A percentile compares a stretch with the other conserved stretches of the same genome.
Evolutionary conservation across 2,797 vertebrate species (phyloP).

Genomic region (Chlorospingus semifuscus): DNA sequence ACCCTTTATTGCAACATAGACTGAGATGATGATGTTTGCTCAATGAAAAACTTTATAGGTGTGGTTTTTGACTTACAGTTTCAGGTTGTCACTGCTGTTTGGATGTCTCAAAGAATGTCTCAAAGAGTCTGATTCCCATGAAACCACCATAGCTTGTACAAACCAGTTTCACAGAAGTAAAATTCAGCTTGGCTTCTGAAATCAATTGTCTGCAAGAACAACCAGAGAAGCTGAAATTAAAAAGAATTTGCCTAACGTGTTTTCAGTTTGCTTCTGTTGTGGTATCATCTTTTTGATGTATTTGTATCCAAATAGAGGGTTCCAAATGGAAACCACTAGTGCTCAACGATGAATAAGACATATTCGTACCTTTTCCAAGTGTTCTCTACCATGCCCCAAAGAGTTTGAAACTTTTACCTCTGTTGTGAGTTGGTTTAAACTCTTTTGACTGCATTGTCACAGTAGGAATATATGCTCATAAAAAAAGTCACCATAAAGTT

Average conservation of each 20-base stretch:
- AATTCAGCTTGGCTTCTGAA: background rate
- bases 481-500: background rate
- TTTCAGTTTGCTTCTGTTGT: background rate
- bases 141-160: background rate
- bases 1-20: background rate
- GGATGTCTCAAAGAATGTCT: conserved; percentile 25
- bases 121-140: conserved; percentile 25
- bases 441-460: background rate
- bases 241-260: background rate
- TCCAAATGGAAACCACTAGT: background rate
- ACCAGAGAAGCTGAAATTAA: background rate
- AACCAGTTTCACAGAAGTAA: background rate
- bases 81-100: conserved; percentile 35
- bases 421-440: background rate
- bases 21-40: background rate
- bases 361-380: background rate
- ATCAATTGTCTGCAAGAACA: background rate
- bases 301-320: background rate
- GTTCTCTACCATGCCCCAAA: fast-evolving
- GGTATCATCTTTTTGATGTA: background rate
- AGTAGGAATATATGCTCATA: background rate
- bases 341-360: background rate
- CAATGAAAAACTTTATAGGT: conserved; percentile 15
- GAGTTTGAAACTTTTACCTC: background rate
- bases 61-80: conserved; percentile 18